These are phyloP conservation scores for Lamprologus callipterus DNA, from an alignment of 2,113 vertebrate genomes.

Conservation along the genomic window DNA sequence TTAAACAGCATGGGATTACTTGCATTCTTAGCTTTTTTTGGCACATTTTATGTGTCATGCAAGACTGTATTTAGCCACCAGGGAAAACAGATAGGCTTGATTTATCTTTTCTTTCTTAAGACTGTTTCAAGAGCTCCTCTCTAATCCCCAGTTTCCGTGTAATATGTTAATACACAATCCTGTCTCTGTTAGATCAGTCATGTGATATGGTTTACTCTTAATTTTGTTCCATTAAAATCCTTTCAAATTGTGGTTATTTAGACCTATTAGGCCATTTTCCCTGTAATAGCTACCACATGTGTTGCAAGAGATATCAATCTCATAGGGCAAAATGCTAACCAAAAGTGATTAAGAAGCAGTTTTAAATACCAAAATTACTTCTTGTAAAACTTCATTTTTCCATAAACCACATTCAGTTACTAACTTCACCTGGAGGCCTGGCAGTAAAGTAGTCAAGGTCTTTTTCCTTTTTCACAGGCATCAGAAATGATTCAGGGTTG, in stretches of 20 bases:
- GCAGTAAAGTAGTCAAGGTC: background rate
- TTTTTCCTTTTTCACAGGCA: background rate
- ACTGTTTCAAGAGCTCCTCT: background rate
- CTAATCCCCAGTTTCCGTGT: constrained; percentile 8
- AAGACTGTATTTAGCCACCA: background rate
- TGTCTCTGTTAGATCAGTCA: constrained; percentile 2
- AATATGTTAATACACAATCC: constrained; percentile 12
- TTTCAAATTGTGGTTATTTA: constrained; percentile 42
- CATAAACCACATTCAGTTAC: background rate
- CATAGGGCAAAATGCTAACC: constrained; percentile 22
- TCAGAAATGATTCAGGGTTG: background rate
- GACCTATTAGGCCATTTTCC: constrained; percentile 32
- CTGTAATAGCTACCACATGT: constrained; percentile 53
- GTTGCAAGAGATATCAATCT: constrained; percentile 42
- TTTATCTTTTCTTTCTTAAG: background rate
- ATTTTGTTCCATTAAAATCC: constrained; percentile 34
- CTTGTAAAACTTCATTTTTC: constrained; percentile 33
- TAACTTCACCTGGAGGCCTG: background rate
- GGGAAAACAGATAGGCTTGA: background rate
- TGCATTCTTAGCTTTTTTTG: constrained; percentile 3
- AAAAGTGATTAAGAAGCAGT: background rate
- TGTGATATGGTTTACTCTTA: constrained; percentile 7
- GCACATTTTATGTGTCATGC: constrained; percentile 13
- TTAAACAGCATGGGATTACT: constrained; percentile 20
- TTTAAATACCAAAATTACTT: constrained; percentile 31